phyloP scores from a whole-genome alignment of 1,140 invertebrate genomes.

The Cepaea nemoralis region DNA sequence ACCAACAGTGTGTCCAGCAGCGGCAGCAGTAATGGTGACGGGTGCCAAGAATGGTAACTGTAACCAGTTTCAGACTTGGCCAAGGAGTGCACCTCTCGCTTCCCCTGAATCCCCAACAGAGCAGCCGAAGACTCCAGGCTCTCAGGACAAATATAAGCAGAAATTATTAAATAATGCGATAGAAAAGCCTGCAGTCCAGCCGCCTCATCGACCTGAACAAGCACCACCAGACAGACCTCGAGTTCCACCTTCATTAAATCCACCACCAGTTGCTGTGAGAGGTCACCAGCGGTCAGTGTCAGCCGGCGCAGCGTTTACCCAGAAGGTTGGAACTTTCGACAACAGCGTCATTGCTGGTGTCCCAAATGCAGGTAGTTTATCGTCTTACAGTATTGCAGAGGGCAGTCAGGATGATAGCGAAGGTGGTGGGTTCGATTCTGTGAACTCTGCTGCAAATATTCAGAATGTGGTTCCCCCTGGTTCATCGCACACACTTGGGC shows the following conservation, averaged over 20 bases:
- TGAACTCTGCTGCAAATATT: constrained; percentile 17
- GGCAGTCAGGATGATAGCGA: constrained; percentile 9
- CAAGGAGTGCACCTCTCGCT: constrained; percentile 49
- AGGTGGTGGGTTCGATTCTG: constrained; percentile 26
- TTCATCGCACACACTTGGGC: constrained; percentile 18
- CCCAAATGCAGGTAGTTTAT: constrained; percentile 40
- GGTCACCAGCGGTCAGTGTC: constrained; percentile 63
- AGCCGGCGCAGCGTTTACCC: constrained; percentile 53
- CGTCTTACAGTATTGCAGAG: constrained; percentile 24
- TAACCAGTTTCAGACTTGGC: constrained; percentile 54
- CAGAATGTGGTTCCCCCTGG: constrained; percentile 17
- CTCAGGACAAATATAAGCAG: constrained; percentile 40
- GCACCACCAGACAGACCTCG: constrained; percentile 51
- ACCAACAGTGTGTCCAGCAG: constrained; percentile 25
- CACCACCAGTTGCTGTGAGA: constrained; percentile 49
- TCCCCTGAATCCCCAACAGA: constrained; percentile 46
- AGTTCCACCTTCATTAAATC: constrained; percentile 48
- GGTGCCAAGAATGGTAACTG: constrained; percentile 15
- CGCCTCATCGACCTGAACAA: constrained; percentile 41
- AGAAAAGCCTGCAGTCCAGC: constrained; percentile 46
- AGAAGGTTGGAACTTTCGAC: neutral
- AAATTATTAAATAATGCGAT: constrained; percentile 46
- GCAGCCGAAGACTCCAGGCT: neutral
- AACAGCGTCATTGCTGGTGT: neutral
- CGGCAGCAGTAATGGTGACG: constrained; percentile 46